Evolutionary conservation across 2,797 vertebrate species (phyloP), one percentile per base, ranked within the genome.

Genomic region (Onychomys arenicola): DNA sequence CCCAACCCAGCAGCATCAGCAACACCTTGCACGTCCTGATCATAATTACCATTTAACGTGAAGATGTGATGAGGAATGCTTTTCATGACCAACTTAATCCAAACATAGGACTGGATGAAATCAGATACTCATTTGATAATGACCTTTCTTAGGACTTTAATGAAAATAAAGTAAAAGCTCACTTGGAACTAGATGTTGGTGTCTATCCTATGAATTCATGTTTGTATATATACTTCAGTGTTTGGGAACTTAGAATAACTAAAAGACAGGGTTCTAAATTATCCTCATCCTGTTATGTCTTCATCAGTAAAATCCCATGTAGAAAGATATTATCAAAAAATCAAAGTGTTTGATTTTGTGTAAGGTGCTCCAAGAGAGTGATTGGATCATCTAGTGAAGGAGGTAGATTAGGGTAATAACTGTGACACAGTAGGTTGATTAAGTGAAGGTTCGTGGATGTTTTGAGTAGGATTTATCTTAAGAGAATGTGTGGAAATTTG

Each of bases 11-110:
- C 34, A 90, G 59, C 67, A n/a, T 1, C 59, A 82, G 76, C 10
- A 90, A 81, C 16, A 8, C 8, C 5, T 80, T 85, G 12, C 27
- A 23, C 84, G 97, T 96, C 69, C 55, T 43, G 75, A 86, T 67
- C 25, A 57, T 40, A 37, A 67, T 76, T 55, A 89, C 67, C 91
- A 95, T 94, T 95, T 95, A 55, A n/a, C 14, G 5, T 67, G 81
- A 55, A 46, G 43, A 82, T 61, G 65, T 13, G 84, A 84, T 27
- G 9, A 93, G 43, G n/a, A 89, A 25, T 10, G 63, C 16, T 11
- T 96, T 83, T 92, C 34, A 83, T 86, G 93, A 94, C n/a, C 78
- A 94, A 9, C 23, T 88, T 43, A 73, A 65, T 11, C 17, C 4
- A 34, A 89, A 63, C 27, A 55, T 81, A 43, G 4, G 46, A 52